Evolutionary conservation across 2,888 invertebrate genomes (phyloP), one percentile per base, ranked within the genome.

Genomic region (Perizoma affinitatum): DNA sequence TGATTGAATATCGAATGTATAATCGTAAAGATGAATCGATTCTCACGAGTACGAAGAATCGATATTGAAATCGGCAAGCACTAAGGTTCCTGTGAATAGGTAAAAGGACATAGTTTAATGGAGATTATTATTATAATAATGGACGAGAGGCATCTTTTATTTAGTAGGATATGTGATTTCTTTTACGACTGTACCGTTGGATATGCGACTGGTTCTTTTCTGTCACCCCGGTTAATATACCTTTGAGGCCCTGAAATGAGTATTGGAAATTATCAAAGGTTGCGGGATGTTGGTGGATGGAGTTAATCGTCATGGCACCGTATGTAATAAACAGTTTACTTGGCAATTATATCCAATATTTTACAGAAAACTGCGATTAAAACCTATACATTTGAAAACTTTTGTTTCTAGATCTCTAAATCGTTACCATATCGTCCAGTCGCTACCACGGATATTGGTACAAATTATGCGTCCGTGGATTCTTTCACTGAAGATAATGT

Each of bases 1-100:
- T 84, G 88, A 89, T 87, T 87, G 86, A 88, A 89, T 86, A 83
- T 83, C 80, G 79, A 79, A 85, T 80, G 80, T 67, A 84, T 81
- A 85, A 86, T 90, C 89, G 84, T 89, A 90, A 90, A 89, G 67
- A 77, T 73, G 76, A 79, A 83, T 84, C 86, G 84, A 86, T 84
- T 86, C 79, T 80, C 75, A 74, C 73, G 69, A 79, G 78, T 82
- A 79, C 82, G 78, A 74, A 80, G 84, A 83, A 83, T 82, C 75
- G 80, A 78, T 83, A 83, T 85, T 82, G 79, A 82, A 80, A 82
- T 79, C 79, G 80, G 78, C 75, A 70, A 75, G 71, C 73, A 74
- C 74, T 78, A 73, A 74, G 68, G 62, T 66, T 67, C 66, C 66
- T 68, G 70, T 74, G 73, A 80, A 79, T 75, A 74, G 72, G 60